Percentiles rank a stretch among this genome's conserved stretches.
These are phyloP conservation scores for Cassiopea xamachana DNA, from an alignment of 30 jellyfish, hydroid and myxozoan species.

Conservation along the genomic window DNA sequence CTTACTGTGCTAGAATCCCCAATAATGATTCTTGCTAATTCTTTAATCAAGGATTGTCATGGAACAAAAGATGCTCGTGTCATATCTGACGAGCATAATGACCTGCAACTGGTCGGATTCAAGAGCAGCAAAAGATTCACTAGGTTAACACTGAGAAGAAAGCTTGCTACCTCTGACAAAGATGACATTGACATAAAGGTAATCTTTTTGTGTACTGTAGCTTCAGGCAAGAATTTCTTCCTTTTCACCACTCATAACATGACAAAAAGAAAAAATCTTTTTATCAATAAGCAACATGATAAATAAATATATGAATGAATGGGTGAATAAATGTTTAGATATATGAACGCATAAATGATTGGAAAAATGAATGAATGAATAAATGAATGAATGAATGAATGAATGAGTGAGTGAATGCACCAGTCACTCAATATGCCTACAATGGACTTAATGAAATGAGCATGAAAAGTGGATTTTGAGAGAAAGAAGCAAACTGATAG, in stretches of 20 bases:
- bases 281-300: background rate
- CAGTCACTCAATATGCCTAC: too few relatives aligned
- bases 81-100: background rate
- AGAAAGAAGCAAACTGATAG: too few relatives aligned
- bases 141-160: background rate
- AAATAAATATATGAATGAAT: too few relatives aligned
- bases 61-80: background rate
- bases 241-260: background rate
- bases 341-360: too few relatives aligned
- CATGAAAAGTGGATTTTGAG: background rate
- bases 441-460: background rate
- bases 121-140: background rate
- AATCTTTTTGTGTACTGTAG: background rate
- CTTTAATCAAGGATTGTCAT: slow-evolving; percentile 11
- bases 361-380: background rate
- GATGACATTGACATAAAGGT: slow-evolving; percentile 9
- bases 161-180: slow-evolving; percentile 3
- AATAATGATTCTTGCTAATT: background rate
- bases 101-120: background rate
- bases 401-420: background rate
- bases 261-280: background rate
- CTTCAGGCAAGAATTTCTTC: too few relatives aligned
- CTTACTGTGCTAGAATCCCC: background rate
- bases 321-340: too few relatives aligned
- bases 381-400: background rate